Evolutionary conservation across 2,888 invertebrate species (phyloP).

Genomic region (Plagiodera versicolora): DNA sequence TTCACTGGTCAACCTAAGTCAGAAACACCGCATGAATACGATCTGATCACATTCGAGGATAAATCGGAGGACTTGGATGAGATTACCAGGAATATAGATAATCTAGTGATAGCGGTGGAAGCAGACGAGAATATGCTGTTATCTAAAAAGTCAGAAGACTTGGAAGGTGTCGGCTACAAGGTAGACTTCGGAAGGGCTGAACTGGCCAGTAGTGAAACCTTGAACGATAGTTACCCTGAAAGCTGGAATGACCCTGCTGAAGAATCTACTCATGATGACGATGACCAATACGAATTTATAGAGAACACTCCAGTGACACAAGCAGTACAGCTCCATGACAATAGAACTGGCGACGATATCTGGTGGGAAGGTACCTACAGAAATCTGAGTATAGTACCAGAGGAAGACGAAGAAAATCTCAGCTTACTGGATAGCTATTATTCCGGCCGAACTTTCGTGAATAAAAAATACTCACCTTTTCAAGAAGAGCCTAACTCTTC

Average conservation of each 20-base stretch:
- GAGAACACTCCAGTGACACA: constrained; percentile 39
- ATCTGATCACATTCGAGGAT: constrained; percentile 39
- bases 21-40: constrained; percentile 35
- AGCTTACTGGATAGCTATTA: constrained; percentile 44
- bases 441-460: constrained; percentile 35
- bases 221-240: constrained; percentile 37
- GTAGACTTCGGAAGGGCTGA: constrained; percentile 35
- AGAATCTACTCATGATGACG: constrained; percentile 30
- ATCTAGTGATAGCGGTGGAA: constrained; percentile 39
- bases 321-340: constrained; percentile 35
- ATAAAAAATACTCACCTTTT: constrained; percentile 24
- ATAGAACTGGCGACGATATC: constrained; percentile 42
- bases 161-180: constrained; percentile 31
- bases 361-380: constrained; percentile 55
- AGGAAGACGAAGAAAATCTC: constrained; percentile 53
- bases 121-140: constrained; percentile 37
- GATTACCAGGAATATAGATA: constrained; percentile 35
- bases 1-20: constrained; percentile 26
- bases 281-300: constrained; percentile 48
- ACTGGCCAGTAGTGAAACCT: constrained; percentile 46
- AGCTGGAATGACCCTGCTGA: constrained; percentile 34
- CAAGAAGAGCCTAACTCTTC: constrained; percentile 6
- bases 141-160: constrained; percentile 33
- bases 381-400: constrained; percentile 54
- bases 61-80: constrained; percentile 22